A percentile compares a stretch with the other conserved stretches of the same genome.
Conservation (phyloP, 2,797 vertebrate genomes). For the Chloroceryle amazona region DNA sequence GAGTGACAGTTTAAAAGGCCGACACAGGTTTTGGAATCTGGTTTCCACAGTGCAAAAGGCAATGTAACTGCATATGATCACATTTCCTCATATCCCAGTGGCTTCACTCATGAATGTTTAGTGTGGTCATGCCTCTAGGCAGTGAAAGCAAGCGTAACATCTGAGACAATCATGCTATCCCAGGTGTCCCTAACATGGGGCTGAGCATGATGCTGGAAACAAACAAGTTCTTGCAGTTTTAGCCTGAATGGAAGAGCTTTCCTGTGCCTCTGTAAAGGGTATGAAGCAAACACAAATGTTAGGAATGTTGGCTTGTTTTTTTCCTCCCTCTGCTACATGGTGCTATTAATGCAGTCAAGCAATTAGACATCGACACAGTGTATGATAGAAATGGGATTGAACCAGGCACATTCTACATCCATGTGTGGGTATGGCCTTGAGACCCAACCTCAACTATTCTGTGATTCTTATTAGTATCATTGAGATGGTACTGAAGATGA, state of each 20-base stretch:
- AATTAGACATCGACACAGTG: background rate
- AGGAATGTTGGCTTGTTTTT: background rate
- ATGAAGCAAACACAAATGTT: accelerated
- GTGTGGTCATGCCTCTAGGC: background rate
- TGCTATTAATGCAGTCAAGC: background rate
- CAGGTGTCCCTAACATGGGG: background rate
- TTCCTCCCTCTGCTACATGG: accelerated
- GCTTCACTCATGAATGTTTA: background rate
- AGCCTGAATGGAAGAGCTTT: background rate
- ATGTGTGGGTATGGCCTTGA: background rate
- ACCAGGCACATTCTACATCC: background rate
- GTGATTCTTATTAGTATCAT: background rate
- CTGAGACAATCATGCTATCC: background rate
- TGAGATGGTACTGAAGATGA: background rate
- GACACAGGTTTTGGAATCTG: background rate
- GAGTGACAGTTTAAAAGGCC: background rate
- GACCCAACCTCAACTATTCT: background rate
- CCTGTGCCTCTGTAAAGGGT: background rate
- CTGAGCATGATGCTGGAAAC: background rate
- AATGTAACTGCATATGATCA: background rate
- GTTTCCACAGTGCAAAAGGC: background rate
- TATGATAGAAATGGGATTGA: background rate
- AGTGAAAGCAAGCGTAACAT: background rate
- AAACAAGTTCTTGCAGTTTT: background rate
- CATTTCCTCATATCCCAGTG: background rate